These are phyloP conservation scores for Mylabris sibirica DNA, from an alignment of 2,888 invertebrate species.

Conservation along the genomic window DNA sequence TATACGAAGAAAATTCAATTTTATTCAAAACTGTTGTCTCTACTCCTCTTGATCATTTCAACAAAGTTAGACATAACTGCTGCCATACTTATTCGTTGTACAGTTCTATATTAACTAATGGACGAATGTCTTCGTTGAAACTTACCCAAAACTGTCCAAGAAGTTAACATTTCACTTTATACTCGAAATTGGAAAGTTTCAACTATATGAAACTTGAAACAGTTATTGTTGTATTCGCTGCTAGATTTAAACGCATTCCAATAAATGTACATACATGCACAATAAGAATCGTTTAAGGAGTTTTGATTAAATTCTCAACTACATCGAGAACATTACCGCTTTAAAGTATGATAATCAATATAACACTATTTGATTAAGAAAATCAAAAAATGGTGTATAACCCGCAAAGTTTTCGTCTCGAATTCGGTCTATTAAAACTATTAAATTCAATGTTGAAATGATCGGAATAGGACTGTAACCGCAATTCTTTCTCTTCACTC, in stretches of 20 bases:
- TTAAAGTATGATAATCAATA: not conserved
- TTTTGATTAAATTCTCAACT: constrained; percentile 22
- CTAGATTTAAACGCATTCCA: constrained; percentile 46
- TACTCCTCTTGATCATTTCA: not conserved
- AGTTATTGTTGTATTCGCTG: constrained; percentile 52
- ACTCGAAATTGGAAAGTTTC: constrained; percentile 48
- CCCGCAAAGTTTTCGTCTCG: not conserved
- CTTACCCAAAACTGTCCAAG: constrained; percentile 17
- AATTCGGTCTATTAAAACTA: constrained; percentile 27
- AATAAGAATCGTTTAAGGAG: constrained; percentile 1
- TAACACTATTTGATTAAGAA: not conserved
- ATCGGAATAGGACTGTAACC: constrained; percentile 36
- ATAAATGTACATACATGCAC: constrained; percentile 40
- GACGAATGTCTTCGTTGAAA: constrained; percentile 17
- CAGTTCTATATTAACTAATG: constrained; percentile 17
- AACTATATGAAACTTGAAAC: constrained; percentile 41
- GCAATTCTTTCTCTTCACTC: constrained; percentile 34
- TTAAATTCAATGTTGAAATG: constrained; percentile 37
- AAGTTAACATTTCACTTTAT: constrained; percentile 48
- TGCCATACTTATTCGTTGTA: not conserved
- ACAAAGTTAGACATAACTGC: constrained; percentile 12
- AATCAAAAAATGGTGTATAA: no score
- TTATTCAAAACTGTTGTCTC: not conserved
- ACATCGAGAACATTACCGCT: not conserved
- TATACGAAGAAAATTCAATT: not conserved